Evolutionary conservation across 2,113 vertebrate species (phyloP).

Genomic region (Cynoglossus semilaevis): DNA sequence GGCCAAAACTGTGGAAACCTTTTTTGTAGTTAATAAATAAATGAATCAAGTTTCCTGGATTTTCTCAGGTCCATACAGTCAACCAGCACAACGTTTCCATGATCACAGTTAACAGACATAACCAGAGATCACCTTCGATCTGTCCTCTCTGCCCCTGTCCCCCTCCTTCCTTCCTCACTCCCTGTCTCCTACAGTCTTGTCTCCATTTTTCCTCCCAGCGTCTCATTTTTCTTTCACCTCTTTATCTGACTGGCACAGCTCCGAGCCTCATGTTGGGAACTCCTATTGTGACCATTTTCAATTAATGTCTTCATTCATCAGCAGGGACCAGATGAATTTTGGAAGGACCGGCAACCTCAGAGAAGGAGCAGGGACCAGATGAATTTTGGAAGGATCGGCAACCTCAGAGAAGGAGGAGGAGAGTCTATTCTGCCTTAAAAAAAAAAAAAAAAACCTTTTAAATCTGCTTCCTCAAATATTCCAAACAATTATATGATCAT

Average conservation of each 20-base stretch:
- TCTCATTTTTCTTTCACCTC: slow-evolving; percentile 57
- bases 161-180: neutral
- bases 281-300: slow-evolving; percentile 63
- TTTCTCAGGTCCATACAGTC: neutral
- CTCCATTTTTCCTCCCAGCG: slow-evolving; percentile 37
- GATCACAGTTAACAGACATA: no score
- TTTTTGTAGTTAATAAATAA: no score
- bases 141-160: neutral
- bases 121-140: neutral
- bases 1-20: no score
- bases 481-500: neutral
- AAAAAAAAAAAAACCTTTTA: neutral
- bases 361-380: slow-evolving; percentile 19
- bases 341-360: slow-evolving; percentile 24
- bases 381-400: slow-evolving; percentile 45
- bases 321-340: slow-evolving; percentile 40
- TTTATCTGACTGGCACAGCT: slow-evolving; percentile 39
- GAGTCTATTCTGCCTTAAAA: no score
- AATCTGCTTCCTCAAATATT: neutral
- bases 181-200: neutral
- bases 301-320: slow-evolving; percentile 68
- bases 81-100: no score
- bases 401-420: slow-evolving; percentile 15
- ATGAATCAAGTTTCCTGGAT: no score
- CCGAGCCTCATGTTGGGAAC: slow-evolving; percentile 49